Evolutionary conservation across 1,140 invertebrate genomes (phyloP), one percentile per base, ranked within the genome.

Genomic region (Archegozetes longisetosus): DNA sequence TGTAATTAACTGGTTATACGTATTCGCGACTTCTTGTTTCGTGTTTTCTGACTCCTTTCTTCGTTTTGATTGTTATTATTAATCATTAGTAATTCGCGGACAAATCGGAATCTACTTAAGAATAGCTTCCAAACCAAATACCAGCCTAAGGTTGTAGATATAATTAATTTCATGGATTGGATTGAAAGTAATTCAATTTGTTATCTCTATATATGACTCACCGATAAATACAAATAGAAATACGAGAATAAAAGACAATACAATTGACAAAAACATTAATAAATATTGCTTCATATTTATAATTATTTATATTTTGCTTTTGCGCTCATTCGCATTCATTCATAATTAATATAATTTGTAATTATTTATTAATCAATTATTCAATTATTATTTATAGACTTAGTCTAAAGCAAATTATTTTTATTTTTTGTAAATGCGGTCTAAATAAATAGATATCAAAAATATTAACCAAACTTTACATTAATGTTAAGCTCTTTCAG

Each of bases 41-140:
- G 4, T 20, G n/a, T 9, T 51, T 51, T 51, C 12, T 51, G 4
- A 25, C 4, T 4, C 67, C 63, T 49, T 66, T 65, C 59, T 61
- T 60, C 57, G 66, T 66, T n/a, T 61, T 62, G 27, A 56, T 64
- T n/a, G 24, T 60, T 32, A 60, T 64, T n/a, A 55, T 60, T 55
- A 47, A 53, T 28, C 53, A 62, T 28, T 23, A 88, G 69, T n/a
- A 91, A 73, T 71, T 91, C 87, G 49, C 84, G 77, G 0, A 91
- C 84, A 71, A 91, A 84, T 59, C 82, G 79, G 71, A 92, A 91
- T 65, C 84, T 79, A 13, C 85, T 86, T 28, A 91, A 74, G 71
- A 90, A 88, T 50, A 86, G 80, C 71, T 85, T 88, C 87, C 87
- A 92, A 55, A 90, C 84, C 60, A 88, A 77, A 70, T 83, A 90